Evolutionary conservation across 2,888 invertebrate species (phyloP), one percentile per base, ranked within the genome.

Genomic region (Megalurothrips usitatus): DNA sequence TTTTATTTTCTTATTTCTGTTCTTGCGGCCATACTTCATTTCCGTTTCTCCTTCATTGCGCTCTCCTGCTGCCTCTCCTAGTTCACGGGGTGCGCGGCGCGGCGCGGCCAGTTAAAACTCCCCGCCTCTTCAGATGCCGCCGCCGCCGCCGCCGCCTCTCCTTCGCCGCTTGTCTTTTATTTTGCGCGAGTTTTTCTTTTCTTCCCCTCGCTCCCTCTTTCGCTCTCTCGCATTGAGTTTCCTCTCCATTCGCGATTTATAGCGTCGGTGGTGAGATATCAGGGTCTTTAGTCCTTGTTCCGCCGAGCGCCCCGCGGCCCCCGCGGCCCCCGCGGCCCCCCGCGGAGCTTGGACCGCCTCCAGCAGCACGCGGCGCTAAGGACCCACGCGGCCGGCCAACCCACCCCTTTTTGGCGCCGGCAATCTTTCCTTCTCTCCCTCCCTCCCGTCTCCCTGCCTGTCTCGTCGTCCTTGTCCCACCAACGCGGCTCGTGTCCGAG

Each of bases 231-330:
- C 23, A n/a, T 68, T 23, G 58, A 58, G 23, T 68, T 68, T 23
- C 23, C 68, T 68, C 68, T 68, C 68, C 11, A 68, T 68, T 68
- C 68, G 19, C 68, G 68, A 68, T 68, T 68, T 68, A 68, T 68
- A 23, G 68, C 26, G 23, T n/a, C 11, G 23, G 26, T 68, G 68
- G n/a, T 23, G 68, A 68, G 68, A 68, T 68, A 68, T 11, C 68
- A 23, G 26, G 68, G 68, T 68, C 68, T 23, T 68, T 68, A 68
- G 68, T 68, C 68, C 68, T 68, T 68, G 68, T 68, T 68, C 68
- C 52, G 1, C 58, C 58, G 58, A 19, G 68, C 34, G 2, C 34
- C 34, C 6, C 6, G 34, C 34, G 6, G 34, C 2, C 34, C 34
- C 34, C 34, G 6, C 3, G 6, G n/a, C n/a, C n/a, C 34, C 34